phyloP scores from a whole-genome alignment of 1,140 invertebrate species.

The Diuraphis noxia region DNA sequence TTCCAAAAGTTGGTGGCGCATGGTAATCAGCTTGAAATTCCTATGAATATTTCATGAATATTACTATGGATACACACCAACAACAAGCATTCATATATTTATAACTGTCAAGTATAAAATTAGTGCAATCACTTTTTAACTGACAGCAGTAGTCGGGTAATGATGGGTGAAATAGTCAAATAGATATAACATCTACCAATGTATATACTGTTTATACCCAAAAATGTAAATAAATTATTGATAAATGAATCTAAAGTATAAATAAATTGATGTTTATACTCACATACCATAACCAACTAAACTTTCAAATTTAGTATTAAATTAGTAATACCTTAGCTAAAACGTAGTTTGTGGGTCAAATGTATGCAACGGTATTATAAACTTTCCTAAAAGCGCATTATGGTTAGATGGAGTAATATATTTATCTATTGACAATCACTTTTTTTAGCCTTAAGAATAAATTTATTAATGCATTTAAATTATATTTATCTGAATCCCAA shows the following conservation, averaged over 20 bases:
- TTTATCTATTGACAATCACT: neutral
- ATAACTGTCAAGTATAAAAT: neutral
- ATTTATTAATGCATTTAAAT: neutral
- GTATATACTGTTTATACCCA: neutral
- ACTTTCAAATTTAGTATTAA: neutral
- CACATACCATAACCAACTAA: neutral
- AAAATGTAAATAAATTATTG: neutral
- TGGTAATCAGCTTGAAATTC: constrained; percentile 21
- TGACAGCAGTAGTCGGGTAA: neutral
- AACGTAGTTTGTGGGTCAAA: neutral
- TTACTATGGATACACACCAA: constrained; percentile 47
- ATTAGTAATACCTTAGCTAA: neutral
- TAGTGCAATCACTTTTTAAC: constrained; percentile 15
- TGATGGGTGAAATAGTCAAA: neutral
- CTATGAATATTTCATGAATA: constrained; percentile 42
- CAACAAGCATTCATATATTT: neutral
- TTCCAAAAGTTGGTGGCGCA: neutral
- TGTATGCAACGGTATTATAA: neutral
- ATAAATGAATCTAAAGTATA: neutral
- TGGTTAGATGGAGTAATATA: neutral
- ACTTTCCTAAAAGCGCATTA: neutral
- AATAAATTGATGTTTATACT: neutral
- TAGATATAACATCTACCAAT: neutral
- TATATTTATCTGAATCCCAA: too few relatives aligned
- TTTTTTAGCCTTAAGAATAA: neutral